Conservation (phyloP, 2,888 invertebrate species). For the Aporophyla nigra region DNA sequence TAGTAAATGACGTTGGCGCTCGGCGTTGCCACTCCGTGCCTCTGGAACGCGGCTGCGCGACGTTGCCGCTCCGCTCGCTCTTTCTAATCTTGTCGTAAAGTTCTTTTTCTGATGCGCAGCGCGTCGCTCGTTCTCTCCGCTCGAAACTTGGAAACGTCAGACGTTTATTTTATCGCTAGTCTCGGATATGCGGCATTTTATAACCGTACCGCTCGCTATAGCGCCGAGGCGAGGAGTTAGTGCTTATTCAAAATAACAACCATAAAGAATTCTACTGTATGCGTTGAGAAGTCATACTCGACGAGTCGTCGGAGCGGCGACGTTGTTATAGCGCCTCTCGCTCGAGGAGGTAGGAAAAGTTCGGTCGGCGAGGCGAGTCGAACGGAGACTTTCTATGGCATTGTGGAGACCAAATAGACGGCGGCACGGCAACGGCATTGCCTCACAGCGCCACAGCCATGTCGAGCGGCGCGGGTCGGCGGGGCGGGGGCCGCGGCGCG, state of each 20-base stretch:
- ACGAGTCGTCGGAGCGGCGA: slow-evolving; percentile 72
- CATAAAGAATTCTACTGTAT: slow-evolving; percentile 80
- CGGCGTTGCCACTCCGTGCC: slow-evolving; percentile 87
- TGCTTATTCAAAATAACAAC: slow-evolving; percentile 86
- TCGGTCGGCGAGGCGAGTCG: slow-evolving; percentile 87
- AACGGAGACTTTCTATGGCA: slow-evolving; percentile 90
- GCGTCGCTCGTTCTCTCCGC: slow-evolving; percentile 88
- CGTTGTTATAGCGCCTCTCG: slow-evolving; percentile 81
- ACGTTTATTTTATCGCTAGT: slow-evolving; percentile 89
- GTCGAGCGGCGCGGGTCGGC: slow-evolving; percentile 78
- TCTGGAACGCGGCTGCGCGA: slow-evolving; percentile 89
- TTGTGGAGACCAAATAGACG: slow-evolving; percentile 89
- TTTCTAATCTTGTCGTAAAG: slow-evolving; percentile 91
- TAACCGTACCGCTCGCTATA: slow-evolving; percentile 82
- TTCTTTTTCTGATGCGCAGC: slow-evolving; percentile 91
- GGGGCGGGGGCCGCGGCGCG: slow-evolving; percentile 63
- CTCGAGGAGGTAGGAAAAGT: slow-evolving; percentile 88
- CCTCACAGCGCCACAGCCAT: slow-evolving; percentile 87
- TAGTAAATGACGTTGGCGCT: slow-evolving; percentile 90
- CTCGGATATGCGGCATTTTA: slow-evolving; percentile 87
- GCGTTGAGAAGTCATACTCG: slow-evolving; percentile 73
- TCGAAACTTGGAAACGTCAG: slow-evolving; percentile 89
- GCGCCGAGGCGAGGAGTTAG: slow-evolving; percentile 79
- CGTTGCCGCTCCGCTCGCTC: slow-evolving; percentile 89
- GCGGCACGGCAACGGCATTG: slow-evolving; percentile 89